phyloP scores from a whole-genome alignment of 2,113 vertebrate genomes.

The Psephotus haematonotus region DNA sequence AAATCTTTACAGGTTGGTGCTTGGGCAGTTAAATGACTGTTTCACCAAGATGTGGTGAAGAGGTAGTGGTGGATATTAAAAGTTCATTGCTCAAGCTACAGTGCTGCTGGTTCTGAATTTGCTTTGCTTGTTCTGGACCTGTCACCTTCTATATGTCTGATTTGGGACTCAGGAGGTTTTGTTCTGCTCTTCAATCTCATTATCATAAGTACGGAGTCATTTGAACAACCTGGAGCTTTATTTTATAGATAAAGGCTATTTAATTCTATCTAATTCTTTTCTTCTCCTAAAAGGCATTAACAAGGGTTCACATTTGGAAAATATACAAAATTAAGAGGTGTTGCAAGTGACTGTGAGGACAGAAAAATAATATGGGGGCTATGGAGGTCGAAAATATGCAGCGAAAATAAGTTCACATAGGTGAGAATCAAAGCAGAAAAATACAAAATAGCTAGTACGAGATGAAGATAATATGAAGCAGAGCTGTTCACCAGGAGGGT shows the following conservation, averaged over 20 bases:
- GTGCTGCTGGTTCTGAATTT: neutral
- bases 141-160: neutral
- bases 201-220: neutral
- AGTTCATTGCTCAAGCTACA: neutral
- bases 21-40: neutral
- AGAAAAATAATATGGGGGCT: neutral
- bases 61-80: neutral
- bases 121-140: neutral
- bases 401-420: neutral
- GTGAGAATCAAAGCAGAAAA: constrained; percentile 20
- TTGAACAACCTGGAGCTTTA: neutral
- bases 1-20: neutral
- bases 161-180: neutral
- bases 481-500: neutral
- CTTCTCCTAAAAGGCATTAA: neutral
- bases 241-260: neutral
- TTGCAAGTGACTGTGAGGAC: neutral
- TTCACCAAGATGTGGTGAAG: neutral
- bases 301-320: neutral
- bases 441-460: neutral
- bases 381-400: neutral
- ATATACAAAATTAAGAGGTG: neutral
- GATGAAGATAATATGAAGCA: neutral
- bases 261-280: neutral
- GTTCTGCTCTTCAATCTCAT: neutral